phyloP scores from a whole-genome alignment of 1,140 invertebrate species.

The Leguminivora glycinivorella region DNA sequence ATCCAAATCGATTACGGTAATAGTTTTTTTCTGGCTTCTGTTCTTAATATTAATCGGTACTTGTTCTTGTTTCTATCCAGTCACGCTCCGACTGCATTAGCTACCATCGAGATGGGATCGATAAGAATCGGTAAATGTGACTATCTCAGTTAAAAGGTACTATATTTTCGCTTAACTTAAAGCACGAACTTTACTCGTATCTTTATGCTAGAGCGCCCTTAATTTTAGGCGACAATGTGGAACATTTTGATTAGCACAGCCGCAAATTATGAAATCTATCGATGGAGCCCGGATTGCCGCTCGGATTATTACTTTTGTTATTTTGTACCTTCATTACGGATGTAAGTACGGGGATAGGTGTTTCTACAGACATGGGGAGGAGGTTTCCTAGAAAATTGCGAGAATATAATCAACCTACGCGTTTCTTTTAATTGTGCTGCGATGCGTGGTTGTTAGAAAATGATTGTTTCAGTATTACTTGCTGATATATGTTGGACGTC shows the following conservation, averaged over 20 bases:
- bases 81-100: slow-evolving; percentile 25
- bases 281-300: background rate
- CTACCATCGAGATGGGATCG: slow-evolving; percentile 26
- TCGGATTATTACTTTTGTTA: slow-evolving; percentile 24
- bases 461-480: background rate
- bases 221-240: no score
- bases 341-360: background rate
- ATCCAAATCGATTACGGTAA: slow-evolving; percentile 28
- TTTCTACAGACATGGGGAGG: background rate
- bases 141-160: no score
- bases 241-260: no score
- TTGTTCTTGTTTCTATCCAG: slow-evolving; percentile 17
- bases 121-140: slow-evolving; percentile 16
- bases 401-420: background rate
- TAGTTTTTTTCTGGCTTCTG: slow-evolving; percentile 24
- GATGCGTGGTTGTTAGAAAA: background rate
- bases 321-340: slow-evolving; percentile 23
- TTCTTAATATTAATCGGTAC: slow-evolving; percentile 29
- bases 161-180: no score
- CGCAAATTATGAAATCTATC: slow-evolving; percentile 28
- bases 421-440: background rate
- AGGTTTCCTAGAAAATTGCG: background rate
- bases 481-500: no score
- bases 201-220: no score
- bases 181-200: no score